These are phyloP conservation scores for Phocoena sinus DNA, from an alignment of 2,113 vertebrate genomes.

Conservation along the genomic window DNA sequence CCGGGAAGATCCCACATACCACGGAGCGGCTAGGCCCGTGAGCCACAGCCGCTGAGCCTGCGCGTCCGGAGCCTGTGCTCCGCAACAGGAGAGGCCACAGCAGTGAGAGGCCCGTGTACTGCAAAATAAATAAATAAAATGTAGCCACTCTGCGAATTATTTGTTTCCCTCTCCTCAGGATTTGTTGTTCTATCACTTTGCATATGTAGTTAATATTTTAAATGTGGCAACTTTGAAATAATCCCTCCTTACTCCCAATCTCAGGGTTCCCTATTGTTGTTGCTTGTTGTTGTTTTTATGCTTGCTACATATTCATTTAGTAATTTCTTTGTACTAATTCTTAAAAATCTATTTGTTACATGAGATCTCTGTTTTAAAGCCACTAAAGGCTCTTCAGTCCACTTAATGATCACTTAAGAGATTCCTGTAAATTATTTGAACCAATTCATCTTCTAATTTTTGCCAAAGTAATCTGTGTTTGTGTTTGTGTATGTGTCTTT, in stretches of 20 bases:
- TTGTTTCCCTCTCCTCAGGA: neutral
- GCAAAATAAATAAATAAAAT: neutral
- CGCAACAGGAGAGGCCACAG: no score
- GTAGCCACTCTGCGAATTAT: neutral
- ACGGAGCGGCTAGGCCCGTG: no score
- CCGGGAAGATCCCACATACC: no score
- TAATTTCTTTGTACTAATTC: neutral
- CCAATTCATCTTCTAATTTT: neutral
- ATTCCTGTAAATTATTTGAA: neutral
- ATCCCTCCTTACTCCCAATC: fast-evolving
- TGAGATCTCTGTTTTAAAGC: neutral
- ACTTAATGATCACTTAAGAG: neutral
- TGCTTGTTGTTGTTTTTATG: neutral
- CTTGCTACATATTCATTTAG: neutral
- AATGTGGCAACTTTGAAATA: neutral
- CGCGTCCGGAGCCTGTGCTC: no score
- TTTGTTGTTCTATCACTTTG: neutral
- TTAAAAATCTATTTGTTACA: neutral
- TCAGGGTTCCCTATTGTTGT: neutral
- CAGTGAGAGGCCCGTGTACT: no score
- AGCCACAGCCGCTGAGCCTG: no score
- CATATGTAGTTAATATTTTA: neutral
- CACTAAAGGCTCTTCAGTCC: neutral
- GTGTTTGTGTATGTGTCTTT: neutral
- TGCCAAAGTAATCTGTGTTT: neutral